Percentiles rank a stretch among this genome's conserved stretches.
These are phyloP conservation scores for Latrodectus hesperus DNA, from an alignment of 2,888 invertebrate genomes.

Conservation along the genomic window DNA sequence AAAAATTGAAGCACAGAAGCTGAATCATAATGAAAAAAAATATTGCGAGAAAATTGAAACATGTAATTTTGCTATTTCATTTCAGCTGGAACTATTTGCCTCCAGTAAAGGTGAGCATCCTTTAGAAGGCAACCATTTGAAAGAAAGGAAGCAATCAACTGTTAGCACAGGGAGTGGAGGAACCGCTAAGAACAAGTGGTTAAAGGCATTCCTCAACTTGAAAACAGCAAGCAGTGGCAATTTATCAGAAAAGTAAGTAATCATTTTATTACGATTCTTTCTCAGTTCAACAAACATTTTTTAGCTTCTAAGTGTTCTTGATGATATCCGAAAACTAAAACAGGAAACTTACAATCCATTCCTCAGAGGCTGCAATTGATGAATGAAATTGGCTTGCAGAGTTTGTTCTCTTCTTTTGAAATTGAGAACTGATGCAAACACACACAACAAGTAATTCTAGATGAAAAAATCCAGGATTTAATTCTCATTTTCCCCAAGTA, in stretches of 20 bases:
- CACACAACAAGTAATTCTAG: no score
- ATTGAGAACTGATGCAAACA: no score
- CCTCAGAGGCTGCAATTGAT: no score
- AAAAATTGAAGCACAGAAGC: no score
- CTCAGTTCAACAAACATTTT: no score
- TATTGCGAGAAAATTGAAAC: neutral
- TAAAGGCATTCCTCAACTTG: slow-evolving; percentile 95
- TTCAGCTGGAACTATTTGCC: slow-evolving; percentile 61
- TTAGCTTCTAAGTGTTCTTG: no score
- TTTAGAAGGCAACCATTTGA: slow-evolving; percentile 56
- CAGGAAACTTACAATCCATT: no score
- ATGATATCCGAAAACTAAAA: no score
- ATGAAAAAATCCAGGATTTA: no score
- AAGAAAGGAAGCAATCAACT: slow-evolving; percentile 77
- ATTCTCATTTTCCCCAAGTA: no score
- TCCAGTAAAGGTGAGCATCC: slow-evolving; percentile 52
- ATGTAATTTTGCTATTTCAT: neutral
- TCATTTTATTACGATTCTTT: neutral
- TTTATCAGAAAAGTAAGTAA: slow-evolving; percentile 69
- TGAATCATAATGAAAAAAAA: neutral
- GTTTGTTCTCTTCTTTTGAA: no score
- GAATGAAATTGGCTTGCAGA: no score
- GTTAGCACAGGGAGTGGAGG: slow-evolving; percentile 74
- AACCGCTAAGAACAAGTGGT: slow-evolving; percentile 94
- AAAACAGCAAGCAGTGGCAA: slow-evolving; percentile 77